These are phyloP conservation scores for Stictonetta naevosa DNA, from an alignment of 2,113 vertebrate species.

Conservation along the genomic window DNA sequence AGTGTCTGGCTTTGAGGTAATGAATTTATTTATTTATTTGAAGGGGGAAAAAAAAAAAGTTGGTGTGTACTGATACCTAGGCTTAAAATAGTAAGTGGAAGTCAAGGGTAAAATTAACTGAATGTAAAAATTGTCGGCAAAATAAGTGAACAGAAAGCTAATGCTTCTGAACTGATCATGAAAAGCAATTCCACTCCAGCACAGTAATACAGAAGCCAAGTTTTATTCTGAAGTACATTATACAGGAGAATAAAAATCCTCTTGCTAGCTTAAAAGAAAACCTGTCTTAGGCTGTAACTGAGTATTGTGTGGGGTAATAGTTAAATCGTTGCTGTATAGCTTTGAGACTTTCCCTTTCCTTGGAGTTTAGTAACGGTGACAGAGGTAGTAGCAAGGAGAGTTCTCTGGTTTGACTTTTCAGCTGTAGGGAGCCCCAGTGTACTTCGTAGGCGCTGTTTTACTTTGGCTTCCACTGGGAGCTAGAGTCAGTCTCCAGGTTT, in stretches of 20 bases:
- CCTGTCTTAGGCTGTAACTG: not conserved
- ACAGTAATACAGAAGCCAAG: not conserved
- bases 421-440: not conserved
- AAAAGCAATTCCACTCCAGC: not conserved
- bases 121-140: not conserved
- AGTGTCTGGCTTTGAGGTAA: not conserved
- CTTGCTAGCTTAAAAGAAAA: not conserved
- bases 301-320: not conserved
- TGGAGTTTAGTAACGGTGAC: too few species aligned
- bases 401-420: not conserved
- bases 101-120: not conserved
- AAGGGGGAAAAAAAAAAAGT: not conserved
- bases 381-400: not conserved
- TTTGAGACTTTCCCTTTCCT: not conserved
- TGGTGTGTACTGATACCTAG: not conserved
- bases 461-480: not conserved
- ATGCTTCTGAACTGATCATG: not conserved
- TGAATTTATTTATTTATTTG: not conserved
- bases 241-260: not conserved
- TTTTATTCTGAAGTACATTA: not conserved
- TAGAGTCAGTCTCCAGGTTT: too few species aligned
- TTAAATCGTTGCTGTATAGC: not conserved
- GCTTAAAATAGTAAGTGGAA: not conserved
- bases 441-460: not conserved
- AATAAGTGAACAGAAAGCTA: not conserved